Evolutionary conservation across 2,113 vertebrate species (phyloP).

Genomic region (Peromyscus maniculatus): DNA sequence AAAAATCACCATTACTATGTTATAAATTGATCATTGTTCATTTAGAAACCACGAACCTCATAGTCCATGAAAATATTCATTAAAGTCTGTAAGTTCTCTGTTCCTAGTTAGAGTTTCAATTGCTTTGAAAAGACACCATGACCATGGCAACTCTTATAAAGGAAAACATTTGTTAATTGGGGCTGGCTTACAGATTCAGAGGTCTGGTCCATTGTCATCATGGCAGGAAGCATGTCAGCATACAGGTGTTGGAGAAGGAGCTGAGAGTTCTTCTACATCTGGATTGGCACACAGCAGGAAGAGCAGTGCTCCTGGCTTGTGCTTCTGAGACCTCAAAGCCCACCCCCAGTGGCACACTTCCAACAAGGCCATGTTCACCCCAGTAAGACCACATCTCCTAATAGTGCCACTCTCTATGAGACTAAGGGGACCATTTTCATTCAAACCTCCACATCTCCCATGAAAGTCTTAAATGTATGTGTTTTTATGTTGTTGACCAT

Average conservation of each 20-base stretch:
- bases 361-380: not conserved
- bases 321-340: not conserved
- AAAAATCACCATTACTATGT: conserved; percentile 28
- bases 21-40: conserved; percentile 53
- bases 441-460: not conserved
- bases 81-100: not conserved
- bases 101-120: not conserved
- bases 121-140: not conserved
- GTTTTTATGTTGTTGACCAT: not conserved
- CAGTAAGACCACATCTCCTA: not conserved
- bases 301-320: not conserved
- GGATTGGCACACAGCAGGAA: not conserved
- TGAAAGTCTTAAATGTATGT: not conserved
- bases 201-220: not conserved
- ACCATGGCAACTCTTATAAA: not conserved
- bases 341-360: not conserved
- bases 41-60: not conserved
- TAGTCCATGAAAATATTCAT: conserved; percentile 40
- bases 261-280: not conserved
- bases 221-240: not conserved
- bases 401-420: not conserved
- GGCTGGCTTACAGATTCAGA: not conserved
- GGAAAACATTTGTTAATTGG: not conserved
- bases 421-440: not conserved
- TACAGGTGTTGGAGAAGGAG: not conserved